Base-by-base conservation (phyloP, 1,140 invertebrate species). In the Copidosoma floridanum region DNA sequence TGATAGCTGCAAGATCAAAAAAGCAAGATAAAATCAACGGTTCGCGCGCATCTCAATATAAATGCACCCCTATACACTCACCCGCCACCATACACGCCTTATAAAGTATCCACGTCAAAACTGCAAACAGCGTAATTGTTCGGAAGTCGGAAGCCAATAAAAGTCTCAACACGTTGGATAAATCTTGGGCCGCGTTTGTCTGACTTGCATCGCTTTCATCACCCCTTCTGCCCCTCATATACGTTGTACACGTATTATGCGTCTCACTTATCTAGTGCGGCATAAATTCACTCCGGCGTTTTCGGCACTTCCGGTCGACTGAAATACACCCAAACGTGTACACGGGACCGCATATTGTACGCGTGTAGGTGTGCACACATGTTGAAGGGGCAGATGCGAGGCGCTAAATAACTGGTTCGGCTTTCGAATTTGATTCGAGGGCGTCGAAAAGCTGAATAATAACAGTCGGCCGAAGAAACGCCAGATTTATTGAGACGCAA, bases 311-410 rank as follows among this genome's bases (percentile, higher is more conserved):
- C 58, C 58, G 58, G 58, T 44, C 65, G 57, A n/a, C n/a, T n/a
- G n/a, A n/a, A n/a, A n/a, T n/a, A n/a, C n/a, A n/a, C n/a, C n/a
- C 55, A 66, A 69, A 63, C 58, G 32, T 37, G n/a, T n/a, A n/a
- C n/a, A n/a, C n/a, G n/a, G n/a, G n/a, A n/a, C n/a, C n/a, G n/a
- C n/a, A n/a, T n/a, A n/a, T n/a, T n/a, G n/a, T n/a, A n/a, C n/a
- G n/a, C n/a, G n/a, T n/a, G n/a, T n/a, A n/a, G n/a, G n/a, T n/a
- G n/a, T n/a, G n/a, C n/a, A n/a, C n/a, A n/a, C n/a, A n/a, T n/a
- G n/a, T n/a, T n/a, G n/a, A n/a, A n/a, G n/a, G 40, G 46, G 51
- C 61, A 70, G 65, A 66, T 68, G 68, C 57, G 60, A 67, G 63
- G 47, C 46, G 53, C 58, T 65, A 67, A 70, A 68, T 68, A 61